These are phyloP conservation scores for Cheilosia variabilis DNA, from an alignment of 2,888 invertebrate genomes.

Conservation along the genomic window DNA sequence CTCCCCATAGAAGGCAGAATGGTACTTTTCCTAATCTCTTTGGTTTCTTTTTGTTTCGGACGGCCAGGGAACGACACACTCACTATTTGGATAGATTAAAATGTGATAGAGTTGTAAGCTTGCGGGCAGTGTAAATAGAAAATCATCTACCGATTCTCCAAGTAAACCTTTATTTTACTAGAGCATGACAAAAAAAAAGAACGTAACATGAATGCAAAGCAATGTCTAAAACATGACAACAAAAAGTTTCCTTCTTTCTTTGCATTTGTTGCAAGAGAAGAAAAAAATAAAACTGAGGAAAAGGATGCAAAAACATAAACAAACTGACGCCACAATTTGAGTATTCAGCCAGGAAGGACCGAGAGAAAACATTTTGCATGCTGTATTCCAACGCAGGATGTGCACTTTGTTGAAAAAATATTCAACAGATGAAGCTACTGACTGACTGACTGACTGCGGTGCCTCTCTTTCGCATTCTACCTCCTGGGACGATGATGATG, in stretches of 20 bases:
- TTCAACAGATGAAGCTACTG: conserved; percentile 74
- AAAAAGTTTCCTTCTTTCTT: conserved; percentile 62
- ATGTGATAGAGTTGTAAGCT: conserved; percentile 66
- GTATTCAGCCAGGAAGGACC: conserved; percentile 2
- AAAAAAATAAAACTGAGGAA: conserved; percentile 17
- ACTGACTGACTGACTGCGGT: conserved; percentile 64
- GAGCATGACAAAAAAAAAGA: conserved; percentile 27
- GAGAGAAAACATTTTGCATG: conserved; percentile 57
- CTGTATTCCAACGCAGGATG: conserved; percentile 57
- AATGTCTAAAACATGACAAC: conserved; percentile 72
- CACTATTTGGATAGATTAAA: conserved; percentile 70
- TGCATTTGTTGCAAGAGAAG: conserved; percentile 29
- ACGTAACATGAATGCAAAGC: conserved; percentile 58
- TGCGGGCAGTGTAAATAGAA: conserved; percentile 41
- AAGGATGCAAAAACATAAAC: conserved; percentile 27
- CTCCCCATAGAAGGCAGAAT: no score
- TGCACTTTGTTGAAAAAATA: conserved; percentile 75
- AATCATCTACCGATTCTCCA: conserved; percentile 17
- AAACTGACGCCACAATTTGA: conserved; percentile 56
- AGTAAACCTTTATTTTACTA: conserved; percentile 26
- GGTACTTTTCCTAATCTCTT: no score
- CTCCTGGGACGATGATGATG: conserved; percentile 29
- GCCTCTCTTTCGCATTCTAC: conserved; percentile 54
- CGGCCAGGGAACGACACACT: neutral
- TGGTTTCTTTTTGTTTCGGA: no score